Conservation (phyloP, 1,140 invertebrate species). For the Drosophila auraria region DNA sequence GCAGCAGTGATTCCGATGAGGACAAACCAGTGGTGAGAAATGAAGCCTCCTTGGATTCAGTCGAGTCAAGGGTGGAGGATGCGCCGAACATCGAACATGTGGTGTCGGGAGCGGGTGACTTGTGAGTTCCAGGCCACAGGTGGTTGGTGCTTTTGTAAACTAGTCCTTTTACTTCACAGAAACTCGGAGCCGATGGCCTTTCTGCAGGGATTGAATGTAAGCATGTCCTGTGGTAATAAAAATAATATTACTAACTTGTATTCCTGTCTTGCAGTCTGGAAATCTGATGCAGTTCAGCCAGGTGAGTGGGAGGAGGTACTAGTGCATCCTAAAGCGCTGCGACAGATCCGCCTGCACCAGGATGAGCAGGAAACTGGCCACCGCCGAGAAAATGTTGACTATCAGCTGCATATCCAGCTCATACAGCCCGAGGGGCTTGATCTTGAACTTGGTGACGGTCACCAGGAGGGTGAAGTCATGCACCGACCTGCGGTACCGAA, state of each 20-base stretch:
- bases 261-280: constrained; percentile 62
- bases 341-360: constrained; percentile 65
- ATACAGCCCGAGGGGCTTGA: constrained; percentile 67
- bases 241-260: not conserved
- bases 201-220: constrained; percentile 76
- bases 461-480: constrained; percentile 63
- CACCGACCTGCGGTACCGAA: constrained; percentile 61
- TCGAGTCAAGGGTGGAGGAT: constrained; percentile 39
- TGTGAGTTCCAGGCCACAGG: constrained; percentile 30
- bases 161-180: constrained; percentile 20
- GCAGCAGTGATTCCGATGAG: constrained; percentile 27
- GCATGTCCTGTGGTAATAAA: constrained; percentile 13
- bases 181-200: constrained; percentile 65
- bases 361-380: constrained; percentile 62
- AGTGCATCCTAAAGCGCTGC: constrained; percentile 50
- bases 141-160: constrained; percentile 8
- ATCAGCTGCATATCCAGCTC: constrained; percentile 67
- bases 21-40: constrained; percentile 23
- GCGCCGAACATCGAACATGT: constrained; percentile 29
- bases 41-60: constrained; percentile 33
- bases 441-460: constrained; percentile 55
- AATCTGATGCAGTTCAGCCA: constrained; percentile 82
- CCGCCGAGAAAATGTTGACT: constrained; percentile 49
- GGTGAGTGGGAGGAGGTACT: constrained; percentile 46
- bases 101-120: constrained; percentile 26